Percentiles rank a stretch among this genome's conserved stretches.
phyloP scores from a whole-genome alignment of 2,113 vertebrate species.

The Callipepla squamata region DNA sequence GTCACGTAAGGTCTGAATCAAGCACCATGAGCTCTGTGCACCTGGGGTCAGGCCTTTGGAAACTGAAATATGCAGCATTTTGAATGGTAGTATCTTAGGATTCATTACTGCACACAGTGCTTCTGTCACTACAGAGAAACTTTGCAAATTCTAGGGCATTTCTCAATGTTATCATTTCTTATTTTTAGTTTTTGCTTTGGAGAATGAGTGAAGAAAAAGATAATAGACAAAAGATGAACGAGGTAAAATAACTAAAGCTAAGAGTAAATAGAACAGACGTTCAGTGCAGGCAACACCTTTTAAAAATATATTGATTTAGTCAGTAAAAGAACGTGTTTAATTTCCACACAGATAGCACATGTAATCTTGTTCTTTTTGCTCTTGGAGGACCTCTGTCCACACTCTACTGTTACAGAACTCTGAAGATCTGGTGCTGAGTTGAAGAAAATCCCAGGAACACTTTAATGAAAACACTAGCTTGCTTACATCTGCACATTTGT shows the following conservation, averaged over 20 bases:
- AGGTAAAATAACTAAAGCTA: not conserved
- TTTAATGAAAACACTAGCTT: not conserved
- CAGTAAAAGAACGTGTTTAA: not conserved
- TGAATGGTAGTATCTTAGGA: not conserved
- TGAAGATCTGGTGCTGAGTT: not conserved
- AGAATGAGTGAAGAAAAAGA: not conserved
- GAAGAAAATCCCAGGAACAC: not conserved
- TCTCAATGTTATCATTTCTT: not conserved
- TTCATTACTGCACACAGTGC: not conserved
- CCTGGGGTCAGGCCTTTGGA: not conserved
- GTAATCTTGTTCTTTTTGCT: not conserved
- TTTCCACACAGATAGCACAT: not conserved
- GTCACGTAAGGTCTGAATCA: not conserved
- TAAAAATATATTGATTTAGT: not conserved
- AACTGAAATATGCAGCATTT: not conserved
- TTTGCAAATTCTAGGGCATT: not conserved
- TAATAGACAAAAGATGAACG: not conserved
- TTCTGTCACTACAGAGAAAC: not conserved
- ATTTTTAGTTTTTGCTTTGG: not conserved
- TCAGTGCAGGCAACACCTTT: conserved; percentile 5
- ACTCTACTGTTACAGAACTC: not conserved
- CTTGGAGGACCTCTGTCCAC: not conserved
- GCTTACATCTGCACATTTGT: not conserved
- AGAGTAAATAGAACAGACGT: not conserved
- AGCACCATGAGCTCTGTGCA: not conserved